Conservation (phyloP, 2,888 invertebrate genomes). For the Nemapogon koenigi region DNA sequence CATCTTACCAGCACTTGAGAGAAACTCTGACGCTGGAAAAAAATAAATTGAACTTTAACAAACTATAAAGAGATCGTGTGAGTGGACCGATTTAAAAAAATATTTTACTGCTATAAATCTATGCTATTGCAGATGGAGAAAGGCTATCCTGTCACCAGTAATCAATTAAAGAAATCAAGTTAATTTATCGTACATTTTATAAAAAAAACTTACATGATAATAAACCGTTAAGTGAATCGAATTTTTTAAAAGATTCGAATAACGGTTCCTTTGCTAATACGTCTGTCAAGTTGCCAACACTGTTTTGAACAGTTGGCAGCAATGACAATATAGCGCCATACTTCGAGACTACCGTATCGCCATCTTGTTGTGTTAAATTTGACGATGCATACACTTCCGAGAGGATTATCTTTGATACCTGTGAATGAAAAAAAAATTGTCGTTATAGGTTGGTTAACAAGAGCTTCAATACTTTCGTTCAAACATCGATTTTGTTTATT, state of each 20-base stretch:
- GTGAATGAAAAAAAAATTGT: too few species aligned
- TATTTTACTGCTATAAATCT: too few species aligned
- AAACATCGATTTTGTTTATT: background rate
- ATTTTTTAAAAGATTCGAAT: slow-evolving; percentile 29
- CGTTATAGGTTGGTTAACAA: too few species aligned
- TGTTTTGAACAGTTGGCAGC: slow-evolving; percentile 41
- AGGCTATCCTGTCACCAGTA: too few species aligned
- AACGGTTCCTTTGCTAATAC: slow-evolving; percentile 37
- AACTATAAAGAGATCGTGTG: background rate
- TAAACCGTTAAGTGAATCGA: slow-evolving; percentile 32
- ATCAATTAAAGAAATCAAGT: too few species aligned
- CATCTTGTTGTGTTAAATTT: slow-evolving; percentile 48
- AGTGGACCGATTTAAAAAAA: too few species aligned
- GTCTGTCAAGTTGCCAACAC: slow-evolving; percentile 29
- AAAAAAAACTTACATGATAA: slow-evolving; percentile 29
- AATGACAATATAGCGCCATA: slow-evolving; percentile 45
- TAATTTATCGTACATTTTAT: background rate
- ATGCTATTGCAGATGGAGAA: too few species aligned
- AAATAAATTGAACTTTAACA: too few species aligned
- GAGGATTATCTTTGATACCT: slow-evolving; percentile 52
- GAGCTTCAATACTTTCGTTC: too few species aligned
- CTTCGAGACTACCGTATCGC: slow-evolving; percentile 38
- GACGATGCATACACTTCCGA: slow-evolving; percentile 52
- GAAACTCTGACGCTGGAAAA: slow-evolving; percentile 42
- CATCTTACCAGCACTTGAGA: slow-evolving; percentile 64